Evolutionary conservation across 35 echinoderm and acorn worm genomes (phyloP).

Genomic region (Lytechinus variegatus): DNA sequence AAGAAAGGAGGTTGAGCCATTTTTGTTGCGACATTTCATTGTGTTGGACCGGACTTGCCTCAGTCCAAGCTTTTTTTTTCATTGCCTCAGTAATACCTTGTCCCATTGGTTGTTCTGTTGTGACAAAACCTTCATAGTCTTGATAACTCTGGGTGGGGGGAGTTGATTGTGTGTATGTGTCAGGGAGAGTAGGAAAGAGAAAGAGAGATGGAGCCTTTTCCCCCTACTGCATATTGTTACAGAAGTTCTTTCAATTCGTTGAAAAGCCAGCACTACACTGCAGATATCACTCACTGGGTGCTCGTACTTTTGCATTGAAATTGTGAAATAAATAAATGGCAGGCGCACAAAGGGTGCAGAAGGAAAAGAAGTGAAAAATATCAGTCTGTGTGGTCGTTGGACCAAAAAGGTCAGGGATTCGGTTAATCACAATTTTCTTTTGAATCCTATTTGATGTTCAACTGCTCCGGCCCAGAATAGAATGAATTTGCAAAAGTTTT

Average conservation of each 20-base stretch:
- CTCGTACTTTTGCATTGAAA: slow-evolving; percentile 48
- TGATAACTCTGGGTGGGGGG: not conserved
- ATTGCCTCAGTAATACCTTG: not conserved
- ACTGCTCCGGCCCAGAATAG: not conserved
- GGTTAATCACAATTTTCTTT: slow-evolving; percentile 33
- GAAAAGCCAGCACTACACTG: not conserved
- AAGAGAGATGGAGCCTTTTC: not conserved
- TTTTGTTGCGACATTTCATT: not conserved
- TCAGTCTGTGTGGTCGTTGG: slow-evolving; percentile 50
- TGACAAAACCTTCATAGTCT: not conserved
- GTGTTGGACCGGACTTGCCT: slow-evolving; percentile 15
- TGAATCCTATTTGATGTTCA: not conserved
- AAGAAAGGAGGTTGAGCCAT: not conserved
- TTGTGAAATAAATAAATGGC: slow-evolving; percentile 45
- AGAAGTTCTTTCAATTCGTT: slow-evolving; percentile 19
- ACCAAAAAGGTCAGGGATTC: slow-evolving; percentile 46
- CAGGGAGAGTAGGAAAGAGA: not conserved
- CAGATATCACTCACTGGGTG: slow-evolving; percentile 39
- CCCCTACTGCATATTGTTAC: not conserved
- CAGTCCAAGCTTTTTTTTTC: not conserved
- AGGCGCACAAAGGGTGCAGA: not conserved
- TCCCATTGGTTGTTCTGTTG: not conserved
- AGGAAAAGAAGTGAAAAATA: slow-evolving; percentile 42
- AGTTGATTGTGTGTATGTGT: not conserved
- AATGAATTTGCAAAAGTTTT: not conserved